Evolutionary conservation across 2,113 vertebrate genomes (phyloP).

Genomic region (Cheilinus undulatus): DNA sequence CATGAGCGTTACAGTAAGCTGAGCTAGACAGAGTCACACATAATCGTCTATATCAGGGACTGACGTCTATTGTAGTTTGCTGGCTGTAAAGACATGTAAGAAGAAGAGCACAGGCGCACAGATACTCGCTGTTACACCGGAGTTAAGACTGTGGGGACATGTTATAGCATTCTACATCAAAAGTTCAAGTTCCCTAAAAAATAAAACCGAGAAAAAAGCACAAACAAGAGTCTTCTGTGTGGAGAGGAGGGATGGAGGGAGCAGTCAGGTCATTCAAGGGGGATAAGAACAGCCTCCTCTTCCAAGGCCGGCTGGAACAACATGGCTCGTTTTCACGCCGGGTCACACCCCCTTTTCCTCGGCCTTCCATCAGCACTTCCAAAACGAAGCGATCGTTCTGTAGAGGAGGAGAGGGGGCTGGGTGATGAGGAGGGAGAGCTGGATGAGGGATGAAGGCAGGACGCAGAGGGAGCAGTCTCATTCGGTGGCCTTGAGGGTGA

Average conservation of each 20-base stretch:
- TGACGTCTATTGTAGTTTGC: constrained; percentile 22
- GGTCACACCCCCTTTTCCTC: constrained; percentile 10
- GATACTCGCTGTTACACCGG: constrained; percentile 25
- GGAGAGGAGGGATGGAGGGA: constrained; percentile 6
- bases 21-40: constrained; percentile 44
- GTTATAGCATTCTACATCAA: constrained; percentile 72
- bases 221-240: constrained; percentile 62
- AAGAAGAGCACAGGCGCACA: constrained; percentile 27
- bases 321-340: constrained; percentile 25
- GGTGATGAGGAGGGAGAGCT: constrained; percentile 47
- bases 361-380: constrained; percentile 87
- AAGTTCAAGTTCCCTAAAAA: constrained; percentile 71
- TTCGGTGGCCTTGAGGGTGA: constrained; percentile 95
- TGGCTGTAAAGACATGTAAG: constrained; percentile 42
- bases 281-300: constrained; percentile 51
- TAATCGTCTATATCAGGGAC: constrained; percentile 27
- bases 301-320: constrained; percentile 21
- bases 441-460: constrained; percentile 35
- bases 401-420: constrained; percentile 79
- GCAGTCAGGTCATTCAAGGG: constrained; percentile 34
- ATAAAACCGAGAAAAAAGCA: constrained; percentile 43
- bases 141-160: constrained; percentile 68
- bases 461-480: constrained; percentile 74
- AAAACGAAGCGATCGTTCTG: constrained; percentile 95
- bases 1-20: constrained; percentile 34